A percentile compares a stretch with the other conserved stretches of the same genome.
These are phyloP conservation scores for Eilema caniola DNA, from an alignment of 2,888 invertebrate genomes.

Conservation along the genomic window DNA sequence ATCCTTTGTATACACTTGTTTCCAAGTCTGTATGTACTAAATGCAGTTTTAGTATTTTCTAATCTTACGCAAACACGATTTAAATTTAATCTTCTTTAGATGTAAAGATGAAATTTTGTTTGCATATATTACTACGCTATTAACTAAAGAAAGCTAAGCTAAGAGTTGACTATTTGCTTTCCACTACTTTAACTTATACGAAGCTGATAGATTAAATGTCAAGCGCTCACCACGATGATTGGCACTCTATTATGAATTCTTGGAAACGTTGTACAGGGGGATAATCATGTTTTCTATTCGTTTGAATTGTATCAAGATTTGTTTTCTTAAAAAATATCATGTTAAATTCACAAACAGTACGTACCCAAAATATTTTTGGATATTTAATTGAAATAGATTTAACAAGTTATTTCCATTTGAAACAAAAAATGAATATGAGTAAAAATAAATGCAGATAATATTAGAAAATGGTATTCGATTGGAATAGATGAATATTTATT, in stretches of 20 bases:
- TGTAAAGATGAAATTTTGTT: background rate
- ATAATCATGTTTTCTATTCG: background rate
- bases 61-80: background rate
- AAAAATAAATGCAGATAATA: no score
- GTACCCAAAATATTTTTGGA: no score
- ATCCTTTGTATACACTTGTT: no score
- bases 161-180: background rate
- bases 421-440: no score
- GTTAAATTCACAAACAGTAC: background rate
- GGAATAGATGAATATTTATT: no score
- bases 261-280: slow-evolving; percentile 16
- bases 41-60: background rate
- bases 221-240: slow-evolving; percentile 28
- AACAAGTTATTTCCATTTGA: no score
- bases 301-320: background rate
- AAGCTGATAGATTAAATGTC: slow-evolving; percentile 13
- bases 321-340: background rate
- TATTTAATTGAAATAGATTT: no score
- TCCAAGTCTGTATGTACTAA: no score
- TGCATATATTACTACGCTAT: no score
- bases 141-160: no score
- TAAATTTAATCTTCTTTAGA: background rate
- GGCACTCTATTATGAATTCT: slow-evolving; percentile 36
- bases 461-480: no score
- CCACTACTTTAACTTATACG: background rate